Base-by-base conservation (phyloP, 2,888 invertebrate genomes). In the Ischnus inquisitorius region DNA sequence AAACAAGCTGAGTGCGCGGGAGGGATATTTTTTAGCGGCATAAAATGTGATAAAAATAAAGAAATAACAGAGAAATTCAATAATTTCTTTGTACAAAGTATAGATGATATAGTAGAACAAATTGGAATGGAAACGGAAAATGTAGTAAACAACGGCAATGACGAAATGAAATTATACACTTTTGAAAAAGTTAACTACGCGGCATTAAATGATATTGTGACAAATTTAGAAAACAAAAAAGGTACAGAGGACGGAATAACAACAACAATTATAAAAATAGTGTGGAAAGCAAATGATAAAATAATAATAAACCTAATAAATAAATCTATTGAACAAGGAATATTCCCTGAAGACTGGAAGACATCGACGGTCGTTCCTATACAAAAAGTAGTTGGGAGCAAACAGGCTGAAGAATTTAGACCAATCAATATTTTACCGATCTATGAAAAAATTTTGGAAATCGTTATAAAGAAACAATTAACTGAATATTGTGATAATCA, bases 381-480 rank as follows among this genome's bases (percentile, higher is more conserved):
- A 6, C 74, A 14, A 14, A 74, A 74, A 25, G 16, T 82, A 10
- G 28, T 14, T n/a, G 60, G 62, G n/a, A 62, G 68, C 5, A 25
- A 0, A 22, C 62, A 69, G 16, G 69, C 76, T 2, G 62, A 68
- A 14, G 76, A 82, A n/a, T 62, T 60, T 48, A 60, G 81, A 16
- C 76, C 76, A 22, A 64, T 82, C 14, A 76, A 82, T 46, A 67
- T 48, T n/a, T 43, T n/a, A n/a, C n/a, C n/a, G n/a, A n/a, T n/a
- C n/a, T n/a, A n/a, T n/a, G n/a, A n/a, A n/a, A n/a, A n/a, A n/a
- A n/a, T n/a, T n/a, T n/a, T n/a, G n/a, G n/a, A n/a, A n/a, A n/a
- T n/a, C n/a, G n/a, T n/a, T n/a, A n/a, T n/a, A n/a, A n/a, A n/a
- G n/a, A n/a, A n/a, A n/a, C n/a, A n/a, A n/a, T n/a, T n/a, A n/a